Conservation (phyloP, 2,888 invertebrate genomes). For the Caenorhabditis angaria region DNA sequence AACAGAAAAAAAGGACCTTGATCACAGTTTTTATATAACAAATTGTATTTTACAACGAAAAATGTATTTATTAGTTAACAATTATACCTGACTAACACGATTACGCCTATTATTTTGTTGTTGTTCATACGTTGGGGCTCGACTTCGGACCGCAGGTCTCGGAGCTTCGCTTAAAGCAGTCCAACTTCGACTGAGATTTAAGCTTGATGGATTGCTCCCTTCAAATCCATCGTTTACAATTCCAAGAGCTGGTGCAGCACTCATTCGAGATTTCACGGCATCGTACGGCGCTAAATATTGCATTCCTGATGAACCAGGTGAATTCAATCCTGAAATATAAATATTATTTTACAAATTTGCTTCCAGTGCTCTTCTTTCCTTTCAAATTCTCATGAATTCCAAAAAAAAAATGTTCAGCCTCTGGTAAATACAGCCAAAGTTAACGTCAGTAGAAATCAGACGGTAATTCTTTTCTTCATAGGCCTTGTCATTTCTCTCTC, state of each 20-base stretch:
- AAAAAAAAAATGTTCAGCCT: constrained; percentile 16
- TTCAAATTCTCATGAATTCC: neutral
- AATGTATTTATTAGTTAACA: too few relatives aligned
- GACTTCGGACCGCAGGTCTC: constrained; percentile 1
- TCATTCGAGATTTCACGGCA: constrained; percentile 16
- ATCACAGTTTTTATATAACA: neutral
- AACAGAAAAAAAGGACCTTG: neutral
- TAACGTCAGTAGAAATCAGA: constrained; percentile 37
- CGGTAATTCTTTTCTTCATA: constrained; percentile 45
- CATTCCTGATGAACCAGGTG: neutral
- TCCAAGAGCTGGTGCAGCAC: constrained; percentile 23
- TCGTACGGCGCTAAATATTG: constrained; percentile 25
- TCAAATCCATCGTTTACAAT: constrained; percentile 35
- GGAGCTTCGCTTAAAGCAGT: constrained; percentile 19
- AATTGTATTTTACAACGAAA: neutral
- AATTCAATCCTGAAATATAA: neutral
- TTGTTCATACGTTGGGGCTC: constrained; percentile 22
- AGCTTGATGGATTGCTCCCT: constrained; percentile 27
- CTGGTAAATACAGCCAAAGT: constrained; percentile 35
- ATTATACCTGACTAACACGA: constrained; percentile 38
- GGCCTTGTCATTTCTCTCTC: constrained; percentile 14
- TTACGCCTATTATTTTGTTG: constrained; percentile 24
- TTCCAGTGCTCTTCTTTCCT: neutral
- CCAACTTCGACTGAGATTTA: constrained; percentile 37
- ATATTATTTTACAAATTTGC: neutral